Evolutionary conservation across 2,113 vertebrate genomes (phyloP).

Genomic region (Pluvialis apricaria): DNA sequence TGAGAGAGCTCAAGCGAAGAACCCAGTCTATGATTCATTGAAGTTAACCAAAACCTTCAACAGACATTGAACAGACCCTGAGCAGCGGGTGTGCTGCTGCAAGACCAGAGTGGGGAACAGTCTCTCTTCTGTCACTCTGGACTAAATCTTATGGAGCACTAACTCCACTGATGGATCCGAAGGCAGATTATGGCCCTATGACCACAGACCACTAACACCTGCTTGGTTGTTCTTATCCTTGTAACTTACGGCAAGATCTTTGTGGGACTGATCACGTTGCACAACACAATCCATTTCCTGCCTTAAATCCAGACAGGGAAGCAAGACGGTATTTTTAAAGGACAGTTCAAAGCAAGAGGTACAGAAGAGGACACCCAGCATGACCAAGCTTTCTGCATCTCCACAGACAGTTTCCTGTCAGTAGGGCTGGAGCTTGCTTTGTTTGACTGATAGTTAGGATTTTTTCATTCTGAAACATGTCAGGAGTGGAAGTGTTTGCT

Average conservation of each 20-base stretch:
- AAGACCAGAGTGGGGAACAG: background rate
- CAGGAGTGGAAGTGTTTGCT: background rate
- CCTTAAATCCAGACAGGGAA: background rate
- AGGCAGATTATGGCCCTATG: background rate
- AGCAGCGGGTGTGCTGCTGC: background rate
- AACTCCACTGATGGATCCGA: background rate
- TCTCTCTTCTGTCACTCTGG: background rate
- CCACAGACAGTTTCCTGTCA: background rate
- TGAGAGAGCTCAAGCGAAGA: background rate
- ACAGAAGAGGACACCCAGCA: background rate
- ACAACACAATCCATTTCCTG: background rate
- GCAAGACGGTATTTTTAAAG: background rate
- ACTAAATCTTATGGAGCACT: background rate
- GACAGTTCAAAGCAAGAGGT: background rate
- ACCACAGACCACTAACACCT: background rate
- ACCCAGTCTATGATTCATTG: background rate
- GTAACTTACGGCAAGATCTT: fast-evolving
- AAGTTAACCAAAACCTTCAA: background rate
- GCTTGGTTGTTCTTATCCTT: background rate
- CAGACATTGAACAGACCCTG: background rate
- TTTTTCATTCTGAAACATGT: background rate
- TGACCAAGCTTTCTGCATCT: background rate
- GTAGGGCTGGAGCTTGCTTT: background rate
- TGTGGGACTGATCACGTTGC: background rate
- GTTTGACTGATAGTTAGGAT: background rate